phyloP scores from a whole-genome alignment of 2,113 vertebrate genomes.

The Leucopternis melanops region DNA sequence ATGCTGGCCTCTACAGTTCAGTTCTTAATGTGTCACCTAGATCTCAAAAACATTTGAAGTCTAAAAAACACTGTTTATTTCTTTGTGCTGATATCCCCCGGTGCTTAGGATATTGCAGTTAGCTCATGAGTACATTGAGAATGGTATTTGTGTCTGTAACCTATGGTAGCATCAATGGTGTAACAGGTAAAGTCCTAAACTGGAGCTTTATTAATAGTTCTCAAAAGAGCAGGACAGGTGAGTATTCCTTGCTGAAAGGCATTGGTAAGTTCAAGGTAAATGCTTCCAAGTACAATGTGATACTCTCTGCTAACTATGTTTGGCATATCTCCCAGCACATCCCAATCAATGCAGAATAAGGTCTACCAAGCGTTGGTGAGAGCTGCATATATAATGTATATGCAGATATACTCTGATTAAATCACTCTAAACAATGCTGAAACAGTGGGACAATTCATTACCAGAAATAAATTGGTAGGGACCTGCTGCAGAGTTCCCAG shows the following conservation, averaged over 20 bases:
- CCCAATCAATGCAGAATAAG: neutral
- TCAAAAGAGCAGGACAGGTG: neutral
- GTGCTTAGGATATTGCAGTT: neutral
- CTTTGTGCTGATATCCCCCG: neutral
- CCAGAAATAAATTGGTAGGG: neutral
- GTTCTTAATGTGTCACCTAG: neutral
- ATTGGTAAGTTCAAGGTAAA: neutral
- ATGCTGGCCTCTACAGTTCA: neutral
- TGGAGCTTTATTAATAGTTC: neutral
- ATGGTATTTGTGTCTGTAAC: neutral
- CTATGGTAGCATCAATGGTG: neutral
- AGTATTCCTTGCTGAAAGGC: neutral
- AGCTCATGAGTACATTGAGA: neutral
- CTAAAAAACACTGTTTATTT: neutral
- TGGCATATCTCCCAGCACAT: neutral
- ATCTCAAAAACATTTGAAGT: neutral
- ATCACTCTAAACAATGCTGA: neutral
- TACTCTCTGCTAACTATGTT: neutral
- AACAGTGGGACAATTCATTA: neutral
- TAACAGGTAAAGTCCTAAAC: neutral
- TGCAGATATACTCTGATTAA: constrained; percentile 19
- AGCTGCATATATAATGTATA: neutral
- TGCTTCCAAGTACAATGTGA: neutral
- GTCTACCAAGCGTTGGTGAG: neutral
- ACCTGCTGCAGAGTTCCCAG: neutral